Conservation (phyloP, 1,140 invertebrate species). For the Schlechtendalia chinensis region DNA sequence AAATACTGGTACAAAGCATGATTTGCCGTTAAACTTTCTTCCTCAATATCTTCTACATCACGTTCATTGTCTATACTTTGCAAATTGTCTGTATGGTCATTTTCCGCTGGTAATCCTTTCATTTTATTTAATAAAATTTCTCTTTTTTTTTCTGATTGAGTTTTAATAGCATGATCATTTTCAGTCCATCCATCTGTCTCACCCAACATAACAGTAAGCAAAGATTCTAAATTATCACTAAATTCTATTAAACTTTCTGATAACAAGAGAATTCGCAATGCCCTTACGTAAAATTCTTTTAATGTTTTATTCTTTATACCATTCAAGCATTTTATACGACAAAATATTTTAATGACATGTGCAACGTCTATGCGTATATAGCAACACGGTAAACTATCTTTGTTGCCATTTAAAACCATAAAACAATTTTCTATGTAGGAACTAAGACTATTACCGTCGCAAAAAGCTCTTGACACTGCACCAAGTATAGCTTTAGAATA, state of each 20-base stretch:
- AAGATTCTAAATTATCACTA: background rate
- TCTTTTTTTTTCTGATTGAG: background rate
- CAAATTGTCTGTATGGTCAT: no score
- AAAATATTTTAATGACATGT: constrained; percentile 6
- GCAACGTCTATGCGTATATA: background rate
- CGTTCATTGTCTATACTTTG: no score
- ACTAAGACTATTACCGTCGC: background rate
- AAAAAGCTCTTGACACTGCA: background rate
- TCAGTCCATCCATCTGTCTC: no score
- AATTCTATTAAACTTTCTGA: background rate
- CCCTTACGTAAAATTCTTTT: background rate
- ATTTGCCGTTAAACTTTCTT: no score
- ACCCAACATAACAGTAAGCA: background rate
- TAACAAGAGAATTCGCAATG: background rate
- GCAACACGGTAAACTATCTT: background rate
- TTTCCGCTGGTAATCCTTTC: background rate
- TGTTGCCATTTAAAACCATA: background rate
- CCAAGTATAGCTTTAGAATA: background rate
- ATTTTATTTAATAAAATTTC: background rate
- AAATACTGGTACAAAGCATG: no score
- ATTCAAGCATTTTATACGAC: background rate
- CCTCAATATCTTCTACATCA: no score
- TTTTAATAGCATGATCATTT: background rate
- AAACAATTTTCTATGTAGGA: background rate
- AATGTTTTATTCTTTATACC: background rate